A percentile compares a stretch with the other conserved stretches of the same genome.
Conservation (phyloP, 2,797 vertebrate genomes). For the Crenichthys baileyi region DNA sequence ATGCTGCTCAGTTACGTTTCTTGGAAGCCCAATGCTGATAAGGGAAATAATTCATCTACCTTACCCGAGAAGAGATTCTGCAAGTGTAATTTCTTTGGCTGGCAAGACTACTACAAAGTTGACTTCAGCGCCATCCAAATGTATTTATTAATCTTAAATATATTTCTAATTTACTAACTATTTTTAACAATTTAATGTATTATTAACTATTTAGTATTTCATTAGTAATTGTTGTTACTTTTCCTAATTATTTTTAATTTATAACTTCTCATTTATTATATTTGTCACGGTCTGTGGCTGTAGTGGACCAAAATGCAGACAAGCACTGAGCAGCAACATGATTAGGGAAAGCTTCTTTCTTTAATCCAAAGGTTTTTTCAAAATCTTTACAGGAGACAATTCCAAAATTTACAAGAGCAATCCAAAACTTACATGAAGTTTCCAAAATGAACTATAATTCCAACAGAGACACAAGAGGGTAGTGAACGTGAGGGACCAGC, state of each 20-base stretch:
- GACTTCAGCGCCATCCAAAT: background rate
- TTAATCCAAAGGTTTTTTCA: no score
- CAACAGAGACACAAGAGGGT: no score
- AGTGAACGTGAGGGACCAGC: no score
- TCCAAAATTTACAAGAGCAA: no score
- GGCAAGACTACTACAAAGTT: background rate
- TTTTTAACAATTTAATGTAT: background rate
- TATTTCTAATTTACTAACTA: background rate
- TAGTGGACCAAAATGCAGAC: no score
- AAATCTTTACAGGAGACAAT: no score
- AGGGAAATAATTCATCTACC: background rate
- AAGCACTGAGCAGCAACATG: no score
- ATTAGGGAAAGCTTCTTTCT: no score
- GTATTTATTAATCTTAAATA: background rate
- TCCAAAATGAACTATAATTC: no score
- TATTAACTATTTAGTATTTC: background rate
- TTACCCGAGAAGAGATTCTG: background rate
- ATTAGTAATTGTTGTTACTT: background rate
- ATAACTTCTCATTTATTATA: background rate
- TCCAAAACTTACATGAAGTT: no score
- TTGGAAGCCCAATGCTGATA: background rate
- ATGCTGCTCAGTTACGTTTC: background rate
- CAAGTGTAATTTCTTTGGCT: background rate
- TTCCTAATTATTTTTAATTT: background rate
- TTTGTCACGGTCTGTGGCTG: no score